These are phyloP conservation scores for Sarcoramphus papa DNA, from an alignment of 2,797 vertebrate species.

Conservation along the genomic window DNA sequence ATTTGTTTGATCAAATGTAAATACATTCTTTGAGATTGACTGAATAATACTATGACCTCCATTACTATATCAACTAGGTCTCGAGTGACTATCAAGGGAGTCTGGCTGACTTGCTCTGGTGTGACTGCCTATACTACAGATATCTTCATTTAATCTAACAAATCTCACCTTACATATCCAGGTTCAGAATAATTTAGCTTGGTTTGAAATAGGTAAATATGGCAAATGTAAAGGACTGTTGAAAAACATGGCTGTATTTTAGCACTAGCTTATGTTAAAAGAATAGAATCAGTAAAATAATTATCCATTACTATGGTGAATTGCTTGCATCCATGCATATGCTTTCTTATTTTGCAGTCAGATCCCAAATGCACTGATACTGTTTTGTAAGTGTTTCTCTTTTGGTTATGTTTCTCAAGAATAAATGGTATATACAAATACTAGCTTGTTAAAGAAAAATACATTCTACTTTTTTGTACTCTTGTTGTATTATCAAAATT, in stretches of 20 bases:
- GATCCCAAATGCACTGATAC: not conserved
- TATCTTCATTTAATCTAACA: not conserved
- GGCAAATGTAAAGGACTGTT: not conserved
- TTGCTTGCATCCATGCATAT: not conserved
- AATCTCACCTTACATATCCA: not conserved
- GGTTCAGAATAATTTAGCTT: not conserved
- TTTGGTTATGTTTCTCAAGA: not conserved
- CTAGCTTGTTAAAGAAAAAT: not conserved
- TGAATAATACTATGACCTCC: not conserved
- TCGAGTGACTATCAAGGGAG: not conserved
- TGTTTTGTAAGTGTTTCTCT: not conserved
- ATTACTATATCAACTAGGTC: not conserved
- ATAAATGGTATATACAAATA: not conserved
- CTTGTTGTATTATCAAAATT: not conserved
- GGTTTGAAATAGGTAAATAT: not conserved
- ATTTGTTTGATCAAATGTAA: not conserved
- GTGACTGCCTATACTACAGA: not conserved
- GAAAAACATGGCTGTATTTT: not conserved
- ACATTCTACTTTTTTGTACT: not conserved
- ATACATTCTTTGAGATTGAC: not conserved
- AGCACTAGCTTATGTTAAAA: not conserved
- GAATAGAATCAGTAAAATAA: not conserved
- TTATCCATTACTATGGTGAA: not conserved
- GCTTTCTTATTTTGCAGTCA: not conserved
- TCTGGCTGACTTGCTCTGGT: not conserved